A percentile compares a stretch with the other conserved stretches of the same genome.
These are phyloP conservation scores for Eumeta japonica DNA, from an alignment of 1,140 invertebrate species.

Conservation along the genomic window DNA sequence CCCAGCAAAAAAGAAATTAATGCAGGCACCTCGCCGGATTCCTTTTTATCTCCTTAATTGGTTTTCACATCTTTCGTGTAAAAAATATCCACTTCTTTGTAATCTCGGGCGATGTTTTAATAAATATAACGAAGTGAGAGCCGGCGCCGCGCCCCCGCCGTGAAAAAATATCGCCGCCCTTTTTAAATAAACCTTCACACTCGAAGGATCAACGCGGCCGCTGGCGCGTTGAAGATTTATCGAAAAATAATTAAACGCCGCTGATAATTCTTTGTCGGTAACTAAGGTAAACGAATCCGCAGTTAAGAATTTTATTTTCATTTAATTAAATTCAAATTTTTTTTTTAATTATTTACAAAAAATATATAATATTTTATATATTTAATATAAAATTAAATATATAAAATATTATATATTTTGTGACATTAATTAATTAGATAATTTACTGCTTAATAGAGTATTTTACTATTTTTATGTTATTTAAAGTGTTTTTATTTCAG, in stretches of 20 bases:
- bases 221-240: conserved; percentile 46
- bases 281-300: conserved; percentile 16
- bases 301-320: too few relatives aligned
- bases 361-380: neutral
- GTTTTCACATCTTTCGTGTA: conserved; percentile 58
- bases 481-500: too few relatives aligned
- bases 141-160: conserved; percentile 25
- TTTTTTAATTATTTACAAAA: neutral
- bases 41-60: conserved; percentile 58
- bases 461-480: too few relatives aligned
- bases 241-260: conserved; percentile 46
- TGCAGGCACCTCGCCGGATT: conserved; percentile 53
- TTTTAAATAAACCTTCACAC: conserved; percentile 55
- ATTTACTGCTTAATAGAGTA: too few relatives aligned
- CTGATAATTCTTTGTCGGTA: conserved; percentile 18
- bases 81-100: conserved; percentile 57
- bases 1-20: conserved; percentile 57
- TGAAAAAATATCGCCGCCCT: conserved; percentile 48
- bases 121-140: conserved; percentile 56
- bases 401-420: neutral
- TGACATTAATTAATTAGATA: neutral
- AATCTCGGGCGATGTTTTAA: conserved; percentile 57
- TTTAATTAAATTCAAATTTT: neutral
- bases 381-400: conserved; percentile 1
- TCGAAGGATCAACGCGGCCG: conserved; percentile 49